These are phyloP conservation scores for Saxidomus purpurata DNA, from an alignment of 1,140 invertebrate species.

Conservation along the genomic window DNA sequence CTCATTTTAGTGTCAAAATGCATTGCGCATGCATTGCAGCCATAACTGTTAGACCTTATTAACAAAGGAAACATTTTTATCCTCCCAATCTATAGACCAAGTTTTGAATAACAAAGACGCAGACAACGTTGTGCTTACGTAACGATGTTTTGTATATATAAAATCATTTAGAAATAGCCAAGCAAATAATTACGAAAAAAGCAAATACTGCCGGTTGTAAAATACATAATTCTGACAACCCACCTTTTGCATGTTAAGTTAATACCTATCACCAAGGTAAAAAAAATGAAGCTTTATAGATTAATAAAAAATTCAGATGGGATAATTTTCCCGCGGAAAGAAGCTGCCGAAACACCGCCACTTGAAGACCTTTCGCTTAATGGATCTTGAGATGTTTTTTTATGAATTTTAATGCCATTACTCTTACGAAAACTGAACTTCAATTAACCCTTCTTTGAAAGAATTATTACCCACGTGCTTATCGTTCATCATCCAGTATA, in stretches of 20 bases:
- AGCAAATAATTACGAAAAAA: too few species aligned
- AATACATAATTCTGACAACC: background rate
- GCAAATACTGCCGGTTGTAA: background rate
- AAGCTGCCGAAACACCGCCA: background rate
- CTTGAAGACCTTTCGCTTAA: background rate
- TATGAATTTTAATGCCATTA: slow-evolving; percentile 7
- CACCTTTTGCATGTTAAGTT: background rate
- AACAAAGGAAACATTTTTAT: too few species aligned
- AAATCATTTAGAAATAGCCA: too few species aligned
- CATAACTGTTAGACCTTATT: background rate
- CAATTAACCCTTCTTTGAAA: background rate
- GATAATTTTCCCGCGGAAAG: too few species aligned
- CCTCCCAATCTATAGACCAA: too few species aligned
- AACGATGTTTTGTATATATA: too few species aligned
- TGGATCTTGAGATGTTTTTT: background rate
- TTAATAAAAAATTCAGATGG: too few species aligned
- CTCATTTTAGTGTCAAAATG: slow-evolving; percentile 1
- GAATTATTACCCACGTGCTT: slow-evolving; percentile 12
- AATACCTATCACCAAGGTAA: background rate
- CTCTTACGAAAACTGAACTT: background rate
- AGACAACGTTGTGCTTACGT: too few species aligned
- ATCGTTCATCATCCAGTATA: background rate
- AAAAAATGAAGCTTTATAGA: too few species aligned
- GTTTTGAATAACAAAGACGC: too few species aligned
- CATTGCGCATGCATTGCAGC: background rate